These are phyloP conservation scores for Corvus cornix DNA, from an alignment of 2,113 vertebrate genomes.

Conservation along the genomic window DNA sequence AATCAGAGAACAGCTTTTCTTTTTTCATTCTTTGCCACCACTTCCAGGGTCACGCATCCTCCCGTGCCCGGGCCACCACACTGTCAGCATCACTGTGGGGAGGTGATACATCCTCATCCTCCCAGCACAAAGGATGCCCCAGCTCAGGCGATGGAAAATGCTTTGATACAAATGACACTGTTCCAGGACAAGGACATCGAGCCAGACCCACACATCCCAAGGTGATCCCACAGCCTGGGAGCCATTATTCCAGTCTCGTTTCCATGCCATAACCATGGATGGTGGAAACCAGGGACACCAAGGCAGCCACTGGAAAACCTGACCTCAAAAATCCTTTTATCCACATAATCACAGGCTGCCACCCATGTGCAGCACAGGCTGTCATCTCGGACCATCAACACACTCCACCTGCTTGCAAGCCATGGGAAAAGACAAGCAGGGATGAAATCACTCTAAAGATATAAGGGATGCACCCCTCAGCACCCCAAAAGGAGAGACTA, in stretches of 20 bases:
- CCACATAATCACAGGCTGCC: conserved; percentile 69
- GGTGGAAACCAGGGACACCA: neutral
- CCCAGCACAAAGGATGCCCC: neutral
- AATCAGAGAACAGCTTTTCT: neutral
- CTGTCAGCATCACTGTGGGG: neutral
- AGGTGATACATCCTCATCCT: neutral
- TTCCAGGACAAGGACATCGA: neutral
- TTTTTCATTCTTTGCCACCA: neutral
- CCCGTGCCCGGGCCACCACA: neutral
- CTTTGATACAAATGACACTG: neutral
- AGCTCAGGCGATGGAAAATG: neutral
- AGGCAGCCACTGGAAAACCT: neutral
- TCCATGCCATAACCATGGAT: neutral
- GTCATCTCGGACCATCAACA: conserved; percentile 41
- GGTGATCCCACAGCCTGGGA: neutral
- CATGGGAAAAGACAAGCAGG: neutral
- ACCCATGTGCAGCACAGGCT: conserved; percentile 29
- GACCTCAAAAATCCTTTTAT: conserved; percentile 74
- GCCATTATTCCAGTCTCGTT: neutral
- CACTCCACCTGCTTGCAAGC: neutral
- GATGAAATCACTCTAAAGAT: neutral
- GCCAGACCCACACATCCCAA: neutral
- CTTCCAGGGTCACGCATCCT: neutral
- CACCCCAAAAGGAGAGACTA: neutral
- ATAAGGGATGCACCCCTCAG: accelerated